Conservation (phyloP, 2,113 vertebrate species). For the Nymphicus hollandicus region DNA sequence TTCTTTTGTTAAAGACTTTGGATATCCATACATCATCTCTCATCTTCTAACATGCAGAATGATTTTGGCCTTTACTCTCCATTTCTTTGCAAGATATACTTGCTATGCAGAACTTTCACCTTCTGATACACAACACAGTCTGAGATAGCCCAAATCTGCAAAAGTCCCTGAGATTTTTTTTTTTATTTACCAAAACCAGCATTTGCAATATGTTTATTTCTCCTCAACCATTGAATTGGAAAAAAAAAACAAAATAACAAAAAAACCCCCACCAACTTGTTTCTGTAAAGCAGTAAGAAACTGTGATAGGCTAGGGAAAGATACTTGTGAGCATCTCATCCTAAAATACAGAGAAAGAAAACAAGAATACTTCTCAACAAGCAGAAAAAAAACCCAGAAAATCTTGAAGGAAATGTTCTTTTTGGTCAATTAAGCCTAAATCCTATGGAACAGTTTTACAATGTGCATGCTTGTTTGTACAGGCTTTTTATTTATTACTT, state of each 20-base stretch:
- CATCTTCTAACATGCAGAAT: not conserved
- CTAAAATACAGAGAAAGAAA: not conserved
- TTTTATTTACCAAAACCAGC: not conserved
- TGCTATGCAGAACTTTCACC: not conserved
- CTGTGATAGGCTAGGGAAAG: not conserved
- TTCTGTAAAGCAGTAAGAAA: not conserved
- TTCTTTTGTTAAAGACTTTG: not conserved
- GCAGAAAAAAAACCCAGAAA: not conserved
- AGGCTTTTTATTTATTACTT: not conserved
- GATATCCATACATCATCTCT: not conserved
- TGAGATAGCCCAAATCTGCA: not conserved
- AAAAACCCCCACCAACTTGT: not conserved
- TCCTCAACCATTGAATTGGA: not conserved
- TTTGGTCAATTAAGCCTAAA: not conserved
- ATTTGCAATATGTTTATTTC: not conserved
- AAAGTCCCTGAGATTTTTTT: not conserved
- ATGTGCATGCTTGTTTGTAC: not conserved
- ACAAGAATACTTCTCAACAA: not conserved
- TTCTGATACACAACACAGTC: not conserved
- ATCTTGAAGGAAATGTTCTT: not conserved
- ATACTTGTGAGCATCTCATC: not conserved
- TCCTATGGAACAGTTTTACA: not conserved
- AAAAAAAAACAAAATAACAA: not conserved
- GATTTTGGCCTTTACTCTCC: not conserved
- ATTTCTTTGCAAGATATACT: not conserved